Conservation (phyloP, 37 sponge, comb jelly and placozoan species). For the Chondrilla cf. caribensis region DNA sequence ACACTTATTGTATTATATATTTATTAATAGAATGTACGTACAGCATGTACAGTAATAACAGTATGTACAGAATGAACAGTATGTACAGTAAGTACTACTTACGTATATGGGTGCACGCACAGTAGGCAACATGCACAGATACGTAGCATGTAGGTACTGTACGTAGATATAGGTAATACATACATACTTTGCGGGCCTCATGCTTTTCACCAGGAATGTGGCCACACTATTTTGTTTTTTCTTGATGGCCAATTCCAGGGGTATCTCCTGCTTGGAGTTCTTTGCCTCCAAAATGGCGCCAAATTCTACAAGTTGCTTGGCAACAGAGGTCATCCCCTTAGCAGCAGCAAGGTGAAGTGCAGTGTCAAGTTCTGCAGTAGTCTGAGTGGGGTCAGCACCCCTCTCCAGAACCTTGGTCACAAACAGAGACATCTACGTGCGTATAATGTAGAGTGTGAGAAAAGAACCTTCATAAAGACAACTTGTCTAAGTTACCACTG, state of each 20-base stretch:
- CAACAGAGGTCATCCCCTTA: slow-evolving; percentile 25
- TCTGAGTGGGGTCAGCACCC: slow-evolving; percentile 19
- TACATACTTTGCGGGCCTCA: slow-evolving; percentile 29
- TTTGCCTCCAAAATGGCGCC: slow-evolving; percentile 16
- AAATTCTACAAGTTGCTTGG: slow-evolving; percentile 40
- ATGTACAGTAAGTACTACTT: too few species aligned
- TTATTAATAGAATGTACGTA: too few species aligned
- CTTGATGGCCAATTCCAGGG: slow-evolving; percentile 49
- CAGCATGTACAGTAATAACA: too few species aligned
- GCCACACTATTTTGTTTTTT: slow-evolving; percentile 35
- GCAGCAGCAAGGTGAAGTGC: slow-evolving; percentile 41
- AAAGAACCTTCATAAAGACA: background rate
- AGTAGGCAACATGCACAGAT: too few species aligned
- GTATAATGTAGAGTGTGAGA: background rate
- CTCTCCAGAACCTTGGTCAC: slow-evolving; percentile 27
- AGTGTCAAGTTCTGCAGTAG: slow-evolving; percentile 19
- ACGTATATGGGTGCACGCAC: too few species aligned
- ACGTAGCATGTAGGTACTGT: too few species aligned
- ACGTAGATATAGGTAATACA: too few species aligned
- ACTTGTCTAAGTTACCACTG: background rate
- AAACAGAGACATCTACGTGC: slow-evolving; percentile 16
- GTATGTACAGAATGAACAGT: too few species aligned
- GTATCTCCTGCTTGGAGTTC: slow-evolving; percentile 24
- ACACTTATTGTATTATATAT: too few species aligned
- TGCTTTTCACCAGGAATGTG: slow-evolving; percentile 29